Base-by-base conservation (phyloP, 2,888 invertebrate species). In the Amblyjoppa fuscipennis region DNA sequence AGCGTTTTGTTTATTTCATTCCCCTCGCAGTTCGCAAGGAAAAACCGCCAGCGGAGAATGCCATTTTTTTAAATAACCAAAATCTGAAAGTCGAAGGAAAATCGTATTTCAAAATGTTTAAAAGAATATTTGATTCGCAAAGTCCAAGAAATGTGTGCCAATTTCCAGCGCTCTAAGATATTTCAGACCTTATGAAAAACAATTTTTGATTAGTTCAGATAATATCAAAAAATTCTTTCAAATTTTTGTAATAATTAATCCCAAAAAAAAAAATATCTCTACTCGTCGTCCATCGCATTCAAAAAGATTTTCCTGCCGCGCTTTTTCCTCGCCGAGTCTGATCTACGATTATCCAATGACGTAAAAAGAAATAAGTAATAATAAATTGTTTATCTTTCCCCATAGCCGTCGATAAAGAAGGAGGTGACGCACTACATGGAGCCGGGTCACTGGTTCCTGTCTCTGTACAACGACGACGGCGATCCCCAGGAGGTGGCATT, bases 391-490 rank as follows among this genome's bases (percentile, higher is more conserved):
- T 11, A 3, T 59, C 13, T 1, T 70, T 49, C 59, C 80, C 88
- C 94, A 92, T 95, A 97, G 97, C 97, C 98, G 56, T 97, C 97
- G 38, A 97, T 98, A 88, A 98, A 98, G 93, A 98, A 98, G 94
- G 98, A 98, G 95, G 97, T 99, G 78, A 98, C 98, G 3, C 98
- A 99, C 93, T 99, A 98, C 94, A 97, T 99, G 97, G 98, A 99
- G 92, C 97, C 98, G 92, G 99, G 99, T 5, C 97, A 98, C 91
- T 99, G 99, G 99, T 99, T 98, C 94, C 95, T 99, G 71, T 98
- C 98, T 20, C 94, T 99, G 11, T 98, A 99, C 95, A 99, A 99
- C 94, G 99, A 99, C 94, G 98, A 98, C 91, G 98, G 98, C 45
- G 98, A 98, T 94, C 96, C 97, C 13, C 98, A 98, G 93, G 98